Evolutionary conservation across 2,888 invertebrate species (phyloP), one percentile per base, ranked within the genome.

Genomic region (Drosophila nigricruria): DNA sequence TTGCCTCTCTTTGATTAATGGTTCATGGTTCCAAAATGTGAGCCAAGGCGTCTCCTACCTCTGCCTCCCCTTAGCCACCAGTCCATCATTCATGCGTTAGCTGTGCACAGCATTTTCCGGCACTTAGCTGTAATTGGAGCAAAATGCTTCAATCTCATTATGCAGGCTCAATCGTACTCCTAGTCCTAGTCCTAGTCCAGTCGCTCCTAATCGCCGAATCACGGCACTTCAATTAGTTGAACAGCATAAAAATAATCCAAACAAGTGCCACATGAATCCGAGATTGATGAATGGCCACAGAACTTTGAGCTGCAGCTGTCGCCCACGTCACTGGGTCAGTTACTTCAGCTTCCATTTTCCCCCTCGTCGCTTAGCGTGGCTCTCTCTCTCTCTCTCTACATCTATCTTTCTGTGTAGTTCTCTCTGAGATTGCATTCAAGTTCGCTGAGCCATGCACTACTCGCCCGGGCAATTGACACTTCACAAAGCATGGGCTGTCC

Each of bases 71-170:
- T 18, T 18, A 36, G 34, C 58, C 63, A 60, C 54, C 73, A 65
- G 67, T 88, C 74, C 70, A 80, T 73, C 81, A 74, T 64, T 74
- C 67, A 59, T 60, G 42, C 57, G 67, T 73, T 73, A 70, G 82
- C 65, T 73, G 82, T 72, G 70, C 78, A 80, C 70, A 86, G 73
- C 75, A 65, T 82, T 88, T 89, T 85, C 88, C 85, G 89, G 85
- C 88, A 90, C 88, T 89, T 89, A 73, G 63, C 50, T 50, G 81
- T 87, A 89, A 89, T 89, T 87, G 87, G 78, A 76, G 87, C 79
- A 82, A 79, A 81, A 78, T 68, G 78, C 77, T 76, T 79, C 73
- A 79, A 88, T 83, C 88, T 78, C 81, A 85, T 89, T 88, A 89
- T 85, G 79, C 73, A 82, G 69, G 49, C 47, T 54, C 40, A 42